Conservation (phyloP, 1,140 invertebrate species). For the Zaprionus inermis region DNA sequence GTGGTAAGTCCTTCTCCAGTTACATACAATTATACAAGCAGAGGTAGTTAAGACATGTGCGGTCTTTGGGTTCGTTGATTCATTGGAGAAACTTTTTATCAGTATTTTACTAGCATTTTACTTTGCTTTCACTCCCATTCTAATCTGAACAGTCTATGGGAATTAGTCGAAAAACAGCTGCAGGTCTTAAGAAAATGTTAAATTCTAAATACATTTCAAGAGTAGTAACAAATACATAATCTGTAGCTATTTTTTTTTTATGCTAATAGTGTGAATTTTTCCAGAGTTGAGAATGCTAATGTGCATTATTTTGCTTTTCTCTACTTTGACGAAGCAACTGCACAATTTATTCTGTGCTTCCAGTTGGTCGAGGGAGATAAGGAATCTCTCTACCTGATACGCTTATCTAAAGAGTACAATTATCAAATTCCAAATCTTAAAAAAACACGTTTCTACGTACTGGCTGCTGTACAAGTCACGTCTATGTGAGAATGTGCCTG, state of each 20-base stretch:
- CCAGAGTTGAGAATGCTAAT: not conserved
- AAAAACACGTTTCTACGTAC: conserved; percentile 31
- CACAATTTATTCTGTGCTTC: conserved; percentile 11
- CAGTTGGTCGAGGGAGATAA: conserved; percentile 10
- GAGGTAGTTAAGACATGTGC: not conserved
- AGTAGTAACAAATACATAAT: not conserved
- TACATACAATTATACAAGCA: not conserved
- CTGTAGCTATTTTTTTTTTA: not conserved
- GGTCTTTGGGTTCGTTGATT: not conserved
- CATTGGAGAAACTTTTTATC: conserved; percentile 4
- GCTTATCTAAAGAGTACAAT: conserved; percentile 34
- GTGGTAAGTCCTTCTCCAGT: conserved; percentile 59
- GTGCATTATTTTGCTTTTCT: conserved; percentile 1
- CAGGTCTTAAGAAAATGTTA: not conserved
- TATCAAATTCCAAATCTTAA: conserved; percentile 45
- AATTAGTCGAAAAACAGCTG: conserved; percentile 38
- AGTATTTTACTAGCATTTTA: conserved; percentile 30
- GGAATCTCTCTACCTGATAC: conserved; percentile 27
- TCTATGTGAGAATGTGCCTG: conserved; percentile 13
- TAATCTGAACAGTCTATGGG: conserved; percentile 41
- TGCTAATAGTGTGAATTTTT: conserved; percentile 1
- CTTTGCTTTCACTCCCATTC: conserved; percentile 53
- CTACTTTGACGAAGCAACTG: conserved; percentile 5
- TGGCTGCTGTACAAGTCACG: not conserved
- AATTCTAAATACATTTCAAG: not conserved